Conservation (phyloP, 2,113 vertebrate genomes). For the Bungarus multicinctus region DNA sequence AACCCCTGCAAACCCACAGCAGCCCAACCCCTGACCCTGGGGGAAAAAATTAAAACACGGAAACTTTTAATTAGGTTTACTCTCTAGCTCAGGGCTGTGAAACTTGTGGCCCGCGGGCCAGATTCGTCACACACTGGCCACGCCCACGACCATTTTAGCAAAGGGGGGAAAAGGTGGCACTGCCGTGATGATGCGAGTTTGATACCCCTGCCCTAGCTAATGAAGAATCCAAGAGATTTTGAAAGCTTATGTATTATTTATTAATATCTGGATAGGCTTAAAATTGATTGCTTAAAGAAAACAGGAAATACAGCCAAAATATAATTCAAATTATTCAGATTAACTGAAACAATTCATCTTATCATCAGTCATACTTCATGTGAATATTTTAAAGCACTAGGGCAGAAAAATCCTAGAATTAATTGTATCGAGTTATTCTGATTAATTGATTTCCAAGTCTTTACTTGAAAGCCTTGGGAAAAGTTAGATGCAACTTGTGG, state of each 20-base stretch:
- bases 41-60: not conserved
- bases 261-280: not conserved
- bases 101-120: accelerated
- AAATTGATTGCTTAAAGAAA: not conserved
- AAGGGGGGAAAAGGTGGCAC: no score
- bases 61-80: not conserved
- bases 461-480: not conserved
- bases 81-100: not conserved
- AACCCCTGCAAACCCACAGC: no score
- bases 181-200: no score
- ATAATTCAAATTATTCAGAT: not conserved
- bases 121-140: no score
- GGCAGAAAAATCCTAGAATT: not conserved
- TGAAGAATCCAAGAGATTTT: not conserved
- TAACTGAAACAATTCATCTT: not conserved
- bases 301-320: not conserved
- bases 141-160: accelerated
- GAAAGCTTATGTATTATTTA: not conserved
- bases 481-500: not conserved
- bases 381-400: not conserved
- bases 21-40: no score
- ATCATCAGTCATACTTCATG: not conserved
- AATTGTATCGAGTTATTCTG: not conserved
- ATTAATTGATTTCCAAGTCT: not conserved
- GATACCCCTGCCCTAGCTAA: not conserved